Evolutionary conservation across 2,888 invertebrate genomes (phyloP), one percentile per base, ranked within the genome.

Genomic region (Calliphora vomitoria): DNA sequence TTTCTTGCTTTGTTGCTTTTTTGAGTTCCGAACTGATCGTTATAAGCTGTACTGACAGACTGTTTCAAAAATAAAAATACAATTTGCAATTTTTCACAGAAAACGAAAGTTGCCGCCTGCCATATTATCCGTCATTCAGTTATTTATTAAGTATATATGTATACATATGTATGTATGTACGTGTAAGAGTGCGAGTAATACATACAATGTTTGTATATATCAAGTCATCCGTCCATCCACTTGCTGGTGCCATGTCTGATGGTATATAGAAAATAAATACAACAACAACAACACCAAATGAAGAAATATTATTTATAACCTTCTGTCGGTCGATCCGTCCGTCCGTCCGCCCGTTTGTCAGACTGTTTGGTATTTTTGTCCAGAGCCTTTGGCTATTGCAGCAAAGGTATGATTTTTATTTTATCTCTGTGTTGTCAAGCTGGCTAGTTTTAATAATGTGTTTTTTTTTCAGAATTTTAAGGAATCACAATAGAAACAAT

Each of bases 61-160:
- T 84, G 87, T 60, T 87, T 87, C 71, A 72, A 76, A 76, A 83
- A 11, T 71, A 76, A 80, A 75, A 83, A 58, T 64, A 60, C 47
- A 71, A 58, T 76, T 78, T 82, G 62, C 50, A 18, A 44, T 74
- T 78, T 69, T 82, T 74, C 76, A 64, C 64, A 53, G 85, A 88
- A 82, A 88, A 68, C 74, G 76, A 83, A 83, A 83, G 86, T 78
- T 68, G 76, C 83, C 72, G 82, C 53, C 62, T 66, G 79, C 25
- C 35, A 55, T 47, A 25, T 50, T 68, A 64, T 74, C n/a, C 60
- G 50, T 81, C 69, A 79, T 69, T 75, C 0, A 76, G 18, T 53
- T 75, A 50, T 18, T 10, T 20, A 60, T 41, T 50, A 50, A 3
- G 50, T 62, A 31, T 44, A n/a, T 44, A 55, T 55, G 53, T 35